These are phyloP conservation scores for Andrena haemorrhoa DNA, from an alignment of 2,888 invertebrate species.

Conservation along the genomic window DNA sequence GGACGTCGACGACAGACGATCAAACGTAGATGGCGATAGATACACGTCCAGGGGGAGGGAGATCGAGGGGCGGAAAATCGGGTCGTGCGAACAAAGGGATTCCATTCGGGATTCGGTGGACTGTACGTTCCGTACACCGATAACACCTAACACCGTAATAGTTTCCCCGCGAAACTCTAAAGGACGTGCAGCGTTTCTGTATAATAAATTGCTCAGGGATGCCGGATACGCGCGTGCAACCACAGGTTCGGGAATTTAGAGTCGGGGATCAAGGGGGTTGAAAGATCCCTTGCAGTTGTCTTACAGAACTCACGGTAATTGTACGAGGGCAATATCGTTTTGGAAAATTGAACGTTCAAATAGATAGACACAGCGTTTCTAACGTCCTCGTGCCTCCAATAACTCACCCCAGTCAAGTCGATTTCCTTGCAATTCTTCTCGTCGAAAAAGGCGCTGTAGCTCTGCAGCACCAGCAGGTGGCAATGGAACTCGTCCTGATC, in stretches of 20 bases:
- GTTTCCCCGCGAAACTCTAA: constrained; percentile 2
- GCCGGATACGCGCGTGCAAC: constrained; percentile 30
- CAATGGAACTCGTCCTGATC: constrained; percentile 89
- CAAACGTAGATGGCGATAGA: constrained; percentile 14
- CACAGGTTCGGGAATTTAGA: constrained; percentile 19
- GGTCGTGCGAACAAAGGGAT: constrained; percentile 59
- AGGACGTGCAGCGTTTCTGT: constrained; percentile 12
- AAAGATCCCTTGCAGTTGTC: background rate
- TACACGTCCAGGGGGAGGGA: background rate
- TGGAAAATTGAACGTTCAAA: background rate
- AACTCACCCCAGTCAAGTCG: constrained; percentile 79
- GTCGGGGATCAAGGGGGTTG: background rate
- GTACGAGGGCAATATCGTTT: background rate
- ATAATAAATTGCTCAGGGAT: constrained; percentile 47
- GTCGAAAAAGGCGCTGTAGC: constrained; percentile 89
- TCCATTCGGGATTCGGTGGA: constrained; percentile 46
- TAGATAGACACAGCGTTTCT: background rate
- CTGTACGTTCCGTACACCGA: constrained; percentile 30
- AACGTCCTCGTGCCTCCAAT: background rate
- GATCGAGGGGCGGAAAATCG: constrained; percentile 47
- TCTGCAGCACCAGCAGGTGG: constrained; percentile 89
- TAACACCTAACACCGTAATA: constrained; percentile 54
- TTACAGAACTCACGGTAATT: background rate
- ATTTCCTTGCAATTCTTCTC: constrained; percentile 82
- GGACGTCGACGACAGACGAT: constrained; percentile 21